Percentiles rank a stretch among this genome's conserved stretches.
Evolutionary conservation across 2,888 invertebrate species (phyloP).

Genomic region (Dascillus cervinus): DNA sequence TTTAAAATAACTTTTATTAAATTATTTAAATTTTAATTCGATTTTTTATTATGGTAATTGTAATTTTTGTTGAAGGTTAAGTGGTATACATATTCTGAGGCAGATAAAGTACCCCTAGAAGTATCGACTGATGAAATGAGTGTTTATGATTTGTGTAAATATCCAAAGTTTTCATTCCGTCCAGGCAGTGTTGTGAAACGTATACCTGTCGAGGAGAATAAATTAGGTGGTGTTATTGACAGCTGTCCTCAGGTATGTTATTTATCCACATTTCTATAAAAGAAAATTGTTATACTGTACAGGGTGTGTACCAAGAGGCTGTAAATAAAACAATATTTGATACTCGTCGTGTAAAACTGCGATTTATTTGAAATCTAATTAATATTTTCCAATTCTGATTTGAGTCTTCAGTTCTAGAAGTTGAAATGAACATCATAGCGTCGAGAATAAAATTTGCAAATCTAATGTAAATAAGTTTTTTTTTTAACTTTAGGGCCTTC

Average conservation of each 20-base stretch:
- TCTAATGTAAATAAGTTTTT: too few relatives aligned
- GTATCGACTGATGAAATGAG: slow-evolving; percentile 59
- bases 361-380: too few relatives aligned
- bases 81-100: slow-evolving; percentile 76
- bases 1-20: slow-evolving; percentile 1
- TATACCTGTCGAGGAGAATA: slow-evolving; percentile 29
- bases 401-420: too few relatives aligned
- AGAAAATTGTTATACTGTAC: not conserved
- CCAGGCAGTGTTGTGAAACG: slow-evolving; percentile 87
- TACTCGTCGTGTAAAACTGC: not conserved
- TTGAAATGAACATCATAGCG: too few relatives aligned
- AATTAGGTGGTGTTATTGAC: slow-evolving; percentile 75
- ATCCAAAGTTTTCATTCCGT: slow-evolving; percentile 88
- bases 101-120: slow-evolving; percentile 21
- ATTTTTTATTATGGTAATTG: not conserved
- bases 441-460: too few relatives aligned
- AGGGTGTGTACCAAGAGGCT: too few relatives aligned
- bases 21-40: not conserved
- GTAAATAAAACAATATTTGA: too few relatives aligned
- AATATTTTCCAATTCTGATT: too few relatives aligned
- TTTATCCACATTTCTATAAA: not conserved
- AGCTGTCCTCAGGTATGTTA: slow-evolving; percentile 64
- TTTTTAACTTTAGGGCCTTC: too few relatives aligned
- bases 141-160: slow-evolving; percentile 93
- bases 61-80: slow-evolving; percentile 49